phyloP scores from a whole-genome alignment of 2,113 vertebrate genomes.

The Rattus rattus region DNA sequence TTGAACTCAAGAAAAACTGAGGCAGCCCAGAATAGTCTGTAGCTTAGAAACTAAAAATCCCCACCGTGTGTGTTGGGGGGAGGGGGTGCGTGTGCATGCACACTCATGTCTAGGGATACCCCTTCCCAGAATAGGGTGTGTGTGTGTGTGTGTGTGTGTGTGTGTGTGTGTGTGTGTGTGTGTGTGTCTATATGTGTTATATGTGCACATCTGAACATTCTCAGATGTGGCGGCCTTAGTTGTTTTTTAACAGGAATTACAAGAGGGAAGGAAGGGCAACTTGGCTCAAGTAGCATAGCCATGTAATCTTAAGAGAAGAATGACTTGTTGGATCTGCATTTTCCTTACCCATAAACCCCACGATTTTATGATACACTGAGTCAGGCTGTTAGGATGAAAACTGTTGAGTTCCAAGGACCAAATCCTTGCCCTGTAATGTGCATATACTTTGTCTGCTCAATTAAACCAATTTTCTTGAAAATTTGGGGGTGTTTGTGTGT shows the following conservation, averaged over 20 bases:
- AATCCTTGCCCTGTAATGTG: background rate
- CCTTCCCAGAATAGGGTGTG: too few species aligned
- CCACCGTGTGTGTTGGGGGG: background rate
- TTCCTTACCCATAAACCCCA: background rate
- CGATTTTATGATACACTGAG: background rate
- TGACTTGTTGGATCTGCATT: background rate
- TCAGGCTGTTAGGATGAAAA: background rate
- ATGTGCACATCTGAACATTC: background rate
- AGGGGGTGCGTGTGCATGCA: too few species aligned
- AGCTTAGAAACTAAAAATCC: constrained; percentile 25
- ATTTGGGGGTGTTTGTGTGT: background rate
- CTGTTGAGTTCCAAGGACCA: background rate
- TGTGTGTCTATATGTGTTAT: background rate
- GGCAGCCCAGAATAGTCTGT: background rate
- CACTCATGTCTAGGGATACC: too few species aligned
- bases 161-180: background rate
- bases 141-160: background rate
- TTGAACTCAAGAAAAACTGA: background rate
- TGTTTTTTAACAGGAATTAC: background rate
- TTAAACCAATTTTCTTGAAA: background rate
- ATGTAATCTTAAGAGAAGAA: background rate
- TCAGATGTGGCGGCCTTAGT: background rate
- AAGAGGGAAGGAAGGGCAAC: background rate
- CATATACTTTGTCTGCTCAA: background rate
- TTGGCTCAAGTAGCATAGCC: background rate